These are phyloP conservation scores for Acanthosepion pharaonis DNA, from an alignment of 2,888 invertebrate genomes.

Conservation along the genomic window DNA sequence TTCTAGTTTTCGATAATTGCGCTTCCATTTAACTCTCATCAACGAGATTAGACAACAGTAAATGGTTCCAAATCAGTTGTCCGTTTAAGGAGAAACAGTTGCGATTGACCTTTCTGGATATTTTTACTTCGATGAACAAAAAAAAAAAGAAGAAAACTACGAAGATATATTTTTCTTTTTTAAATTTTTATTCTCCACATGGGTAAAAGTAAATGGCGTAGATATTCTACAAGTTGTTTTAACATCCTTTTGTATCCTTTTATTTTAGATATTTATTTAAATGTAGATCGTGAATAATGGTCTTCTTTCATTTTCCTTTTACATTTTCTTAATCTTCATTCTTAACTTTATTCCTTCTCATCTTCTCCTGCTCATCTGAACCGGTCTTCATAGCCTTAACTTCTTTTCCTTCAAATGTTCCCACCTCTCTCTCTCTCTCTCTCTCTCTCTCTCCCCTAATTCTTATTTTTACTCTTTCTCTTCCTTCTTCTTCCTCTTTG, in stretches of 20 bases:
- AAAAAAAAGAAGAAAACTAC: not conserved
- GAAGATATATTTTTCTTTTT: not conserved
- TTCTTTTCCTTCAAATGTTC: no score
- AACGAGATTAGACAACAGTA: constrained; percentile 1
- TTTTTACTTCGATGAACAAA: not conserved
- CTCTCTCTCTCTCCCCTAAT: no score
- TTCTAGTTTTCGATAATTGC: not conserved
- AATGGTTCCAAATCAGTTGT: not conserved
- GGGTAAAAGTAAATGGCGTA: no score
- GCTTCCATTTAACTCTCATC: not conserved
- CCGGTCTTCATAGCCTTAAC: no score
- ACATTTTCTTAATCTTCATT: no score
- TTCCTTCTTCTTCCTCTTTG: no score
- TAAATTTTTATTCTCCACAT: not conserved
- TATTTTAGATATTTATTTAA: not conserved
- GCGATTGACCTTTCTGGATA: not conserved
- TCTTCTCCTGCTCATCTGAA: no score
- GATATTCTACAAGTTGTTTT: not conserved
- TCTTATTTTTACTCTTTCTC: no score
- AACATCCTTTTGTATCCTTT: not conserved
- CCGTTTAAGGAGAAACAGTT: not conserved
- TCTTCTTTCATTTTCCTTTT: not conserved
- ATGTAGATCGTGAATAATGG: not conserved
- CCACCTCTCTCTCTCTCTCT: no score
- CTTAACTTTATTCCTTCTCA: no score